phyloP scores from a whole-genome alignment of 2,797 vertebrate species.

The Eulemur rubriventer region DNA sequence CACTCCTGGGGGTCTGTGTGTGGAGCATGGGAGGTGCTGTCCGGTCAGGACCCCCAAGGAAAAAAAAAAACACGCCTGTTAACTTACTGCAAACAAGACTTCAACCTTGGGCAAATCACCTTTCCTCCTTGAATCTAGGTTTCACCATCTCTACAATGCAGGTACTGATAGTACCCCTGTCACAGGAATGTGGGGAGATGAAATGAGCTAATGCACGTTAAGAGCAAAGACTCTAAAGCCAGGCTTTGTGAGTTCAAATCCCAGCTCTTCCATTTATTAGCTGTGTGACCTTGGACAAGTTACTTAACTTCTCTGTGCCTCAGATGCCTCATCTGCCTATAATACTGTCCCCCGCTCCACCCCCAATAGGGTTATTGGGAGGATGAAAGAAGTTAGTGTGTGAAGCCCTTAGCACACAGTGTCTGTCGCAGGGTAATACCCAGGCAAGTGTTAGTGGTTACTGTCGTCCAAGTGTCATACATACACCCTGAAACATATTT shows the following conservation, averaged over 20 bases:
- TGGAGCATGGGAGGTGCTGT: fast-evolving
- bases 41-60: not conserved
- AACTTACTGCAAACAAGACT: not conserved
- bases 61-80: not conserved
- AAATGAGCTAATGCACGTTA: not conserved
- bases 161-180: not conserved
- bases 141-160: not conserved
- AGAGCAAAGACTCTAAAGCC: not conserved
- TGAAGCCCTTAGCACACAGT: not conserved
- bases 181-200: not conserved
- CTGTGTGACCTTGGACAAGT: not conserved
- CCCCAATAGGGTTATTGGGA: not conserved
- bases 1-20: not conserved
- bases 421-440: too few relatives aligned
- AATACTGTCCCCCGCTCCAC: fast-evolving
- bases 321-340: not conserved
- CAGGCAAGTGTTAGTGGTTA: not conserved
- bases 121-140: not conserved
- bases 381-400: not conserved
- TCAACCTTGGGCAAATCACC: not conserved
- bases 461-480: not conserved
- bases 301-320: not conserved
- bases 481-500: not conserved
- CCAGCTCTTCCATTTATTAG: not conserved
- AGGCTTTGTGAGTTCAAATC: not conserved